Conservation (phyloP, 1,140 invertebrate species). For the Capitella teleta region DNA sequence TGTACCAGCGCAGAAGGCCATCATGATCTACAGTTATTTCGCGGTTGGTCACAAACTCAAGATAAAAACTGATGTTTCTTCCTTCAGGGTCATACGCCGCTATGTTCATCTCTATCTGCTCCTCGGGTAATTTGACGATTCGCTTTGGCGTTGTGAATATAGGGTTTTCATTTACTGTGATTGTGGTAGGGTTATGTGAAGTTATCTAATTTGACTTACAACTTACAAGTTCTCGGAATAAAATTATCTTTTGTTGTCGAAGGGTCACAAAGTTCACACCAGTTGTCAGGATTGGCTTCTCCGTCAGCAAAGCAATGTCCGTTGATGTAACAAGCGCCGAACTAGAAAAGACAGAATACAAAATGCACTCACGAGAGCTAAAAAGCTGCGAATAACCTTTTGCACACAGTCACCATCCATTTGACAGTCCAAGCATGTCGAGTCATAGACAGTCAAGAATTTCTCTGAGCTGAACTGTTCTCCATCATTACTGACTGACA, state of each 20-base stretch:
- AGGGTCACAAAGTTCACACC: neutral
- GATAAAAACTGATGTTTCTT: neutral
- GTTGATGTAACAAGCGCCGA: neutral
- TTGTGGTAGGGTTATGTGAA: neutral
- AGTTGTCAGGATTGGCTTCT: neutral
- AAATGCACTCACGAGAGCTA: neutral
- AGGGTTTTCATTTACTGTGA: neutral
- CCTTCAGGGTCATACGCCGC: neutral
- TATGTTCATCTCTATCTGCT: neutral
- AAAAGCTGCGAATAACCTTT: neutral
- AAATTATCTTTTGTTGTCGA: neutral
- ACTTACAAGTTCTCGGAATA: neutral
- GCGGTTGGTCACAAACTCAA: neutral
- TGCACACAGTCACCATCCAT: neutral
- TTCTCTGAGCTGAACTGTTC: neutral
- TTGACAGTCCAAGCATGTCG: neutral
- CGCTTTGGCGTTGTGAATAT: neutral
- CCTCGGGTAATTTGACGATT: neutral
- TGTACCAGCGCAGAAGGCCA: neutral
- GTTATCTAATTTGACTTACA: neutral
- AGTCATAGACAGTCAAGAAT: neutral
- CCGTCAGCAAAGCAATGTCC: neutral
- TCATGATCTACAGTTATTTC: neutral
- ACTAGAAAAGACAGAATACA: neutral
- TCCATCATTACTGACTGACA: constrained; percentile 3